Conservation (phyloP, 2,797 vertebrate species). For the Geotrypetes seraphini region DNA sequence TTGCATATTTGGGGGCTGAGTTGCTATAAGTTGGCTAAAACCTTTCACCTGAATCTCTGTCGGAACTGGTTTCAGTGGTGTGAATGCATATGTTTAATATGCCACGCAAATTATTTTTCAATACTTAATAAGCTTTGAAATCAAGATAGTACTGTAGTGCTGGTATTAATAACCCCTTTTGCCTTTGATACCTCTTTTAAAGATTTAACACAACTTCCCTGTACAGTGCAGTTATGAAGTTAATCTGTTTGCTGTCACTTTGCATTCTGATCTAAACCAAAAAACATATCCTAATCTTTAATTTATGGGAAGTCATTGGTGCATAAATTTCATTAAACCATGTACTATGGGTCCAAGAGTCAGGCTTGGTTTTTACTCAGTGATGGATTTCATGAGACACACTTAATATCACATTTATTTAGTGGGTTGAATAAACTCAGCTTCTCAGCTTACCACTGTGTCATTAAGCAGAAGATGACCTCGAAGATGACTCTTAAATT, state of each 20-base stretch:
- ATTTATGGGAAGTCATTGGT: conserved; percentile 13
- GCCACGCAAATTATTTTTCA: too few relatives aligned
- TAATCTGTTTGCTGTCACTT: conserved; percentile 4
- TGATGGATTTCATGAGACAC: conserved; percentile 1
- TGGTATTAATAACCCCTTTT: too few relatives aligned
- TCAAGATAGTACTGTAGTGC: too few relatives aligned
- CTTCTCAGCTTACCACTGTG: not conserved
- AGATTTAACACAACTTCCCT: too few relatives aligned
- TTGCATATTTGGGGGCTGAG: too few relatives aligned
- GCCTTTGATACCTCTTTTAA: too few relatives aligned
- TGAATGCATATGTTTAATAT: too few relatives aligned
- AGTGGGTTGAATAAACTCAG: conserved; percentile 13
- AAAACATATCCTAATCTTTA: conserved; percentile 12
- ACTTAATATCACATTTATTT: conserved; percentile 15
- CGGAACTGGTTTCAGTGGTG: too few relatives aligned
- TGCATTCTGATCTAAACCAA: conserved; percentile 5
- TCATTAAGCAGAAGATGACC: conserved; percentile 15
- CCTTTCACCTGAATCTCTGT: too few relatives aligned
- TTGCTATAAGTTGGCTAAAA: too few relatives aligned
- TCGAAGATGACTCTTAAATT: conserved; percentile 8
- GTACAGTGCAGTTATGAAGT: too few relatives aligned
- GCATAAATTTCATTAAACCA: conserved; percentile 16
- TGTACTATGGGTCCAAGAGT: conserved; percentile 1
- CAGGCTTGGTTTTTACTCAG: conserved; percentile 6
- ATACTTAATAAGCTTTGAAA: too few relatives aligned